Base-by-base conservation (phyloP, 2,797 vertebrate species). In the Balearica regulorum region DNA sequence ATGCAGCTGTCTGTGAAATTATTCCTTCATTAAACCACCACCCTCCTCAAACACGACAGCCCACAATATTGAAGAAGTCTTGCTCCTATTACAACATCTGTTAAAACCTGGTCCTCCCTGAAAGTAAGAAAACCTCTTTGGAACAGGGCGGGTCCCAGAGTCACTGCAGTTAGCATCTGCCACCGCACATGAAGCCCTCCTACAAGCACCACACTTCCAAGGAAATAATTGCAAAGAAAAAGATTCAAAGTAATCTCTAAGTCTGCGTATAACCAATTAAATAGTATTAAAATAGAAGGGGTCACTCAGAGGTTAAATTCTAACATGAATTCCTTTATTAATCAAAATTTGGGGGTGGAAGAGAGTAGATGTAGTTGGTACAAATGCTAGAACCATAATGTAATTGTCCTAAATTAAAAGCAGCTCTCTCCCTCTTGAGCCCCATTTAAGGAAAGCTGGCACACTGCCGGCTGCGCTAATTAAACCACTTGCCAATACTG, bases 271-370 rank as follows among this genome's bases (percentile, higher is more conserved):
- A 93, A 96, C 51, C 87, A 96, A 84, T 81, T 91, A 94, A 90
- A 87, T 53, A 57, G 54, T 81, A 95, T 83, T 93, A 85, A 77
- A 95, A 89, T 51, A 58, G n/a, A 87, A 20, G 24, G 39, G 46
- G 75, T 93, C 80, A 93, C 39, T 82, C 46, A n/a, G 46, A 96
- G 81, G 48, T 95, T 92, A 94, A 93, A 96, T 90, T 94, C 86
- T 96, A 94, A 94, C 16, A 69, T 49, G 39, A 84, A 94, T 96
- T 94, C 79, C 51, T 89, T 65, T 64, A 96, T 72, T 43, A 96
- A 96, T 91, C 86, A 91, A 95, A 97, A 94, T 83, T 29, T 41
- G 11, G 65, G 80, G 57, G 26, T 1, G 1, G 21, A 10, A 15
- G 25, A 77, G n/a, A 82, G 21, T 29, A 88, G 43, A 69, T 54